Conservation (phyloP, 1,140 invertebrate genomes). For the Sminthurides bifidus region DNA sequence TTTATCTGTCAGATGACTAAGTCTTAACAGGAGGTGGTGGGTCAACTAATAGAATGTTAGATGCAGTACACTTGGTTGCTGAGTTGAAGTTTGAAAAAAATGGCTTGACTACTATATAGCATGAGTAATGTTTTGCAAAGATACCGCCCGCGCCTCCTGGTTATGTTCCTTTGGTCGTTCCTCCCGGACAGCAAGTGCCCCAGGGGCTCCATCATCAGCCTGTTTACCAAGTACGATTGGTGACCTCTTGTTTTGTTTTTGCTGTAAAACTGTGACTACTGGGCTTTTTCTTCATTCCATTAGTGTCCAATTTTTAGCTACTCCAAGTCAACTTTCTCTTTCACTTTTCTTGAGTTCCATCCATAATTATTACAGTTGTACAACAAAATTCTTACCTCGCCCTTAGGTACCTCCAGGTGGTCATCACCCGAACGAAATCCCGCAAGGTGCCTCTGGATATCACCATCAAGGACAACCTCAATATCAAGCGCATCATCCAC, state of each 20-base stretch:
- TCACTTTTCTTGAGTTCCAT: neutral
- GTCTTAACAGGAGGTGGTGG: neutral
- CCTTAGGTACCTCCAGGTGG: neutral
- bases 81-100: slow-evolving; percentile 5
- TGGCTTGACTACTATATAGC: slow-evolving; percentile 1
- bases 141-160: slow-evolving; percentile 25
- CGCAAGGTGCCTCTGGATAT: slow-evolving; percentile 15
- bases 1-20: neutral
- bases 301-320: neutral
- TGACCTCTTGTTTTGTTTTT: neutral
- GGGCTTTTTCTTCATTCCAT: neutral
- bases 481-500: slow-evolving; percentile 21
- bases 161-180: slow-evolving; percentile 21
- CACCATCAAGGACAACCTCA: slow-evolving; percentile 27
- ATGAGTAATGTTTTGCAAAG: slow-evolving; percentile 13
- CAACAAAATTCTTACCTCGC: slow-evolving; percentile 10
- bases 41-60: neutral
- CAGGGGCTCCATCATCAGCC: slow-evolving; percentile 16
- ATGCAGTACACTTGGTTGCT: neutral
- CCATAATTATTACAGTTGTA: neutral
- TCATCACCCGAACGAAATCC: slow-evolving; percentile 22
- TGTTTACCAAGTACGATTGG: slow-evolving; percentile 6
- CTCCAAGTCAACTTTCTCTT: neutral
- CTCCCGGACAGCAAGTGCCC: slow-evolving; percentile 16
- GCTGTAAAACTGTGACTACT: too few species aligned